Base-by-base conservation (phyloP, 2,888 invertebrate species). In the Notocelia uddmanniana region DNA sequence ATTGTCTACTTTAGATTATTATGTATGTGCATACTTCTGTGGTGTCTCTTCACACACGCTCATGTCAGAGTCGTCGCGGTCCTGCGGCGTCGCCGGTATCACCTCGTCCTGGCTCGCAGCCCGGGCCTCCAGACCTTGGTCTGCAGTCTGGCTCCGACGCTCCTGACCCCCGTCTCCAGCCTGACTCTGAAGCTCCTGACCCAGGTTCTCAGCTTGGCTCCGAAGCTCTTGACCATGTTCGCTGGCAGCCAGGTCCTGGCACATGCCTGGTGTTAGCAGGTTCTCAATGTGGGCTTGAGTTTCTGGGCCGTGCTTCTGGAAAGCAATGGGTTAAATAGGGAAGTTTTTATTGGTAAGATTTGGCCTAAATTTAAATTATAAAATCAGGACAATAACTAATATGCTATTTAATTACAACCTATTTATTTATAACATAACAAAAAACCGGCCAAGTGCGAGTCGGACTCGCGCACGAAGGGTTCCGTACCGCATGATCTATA, bases 21-120 rank as follows among this genome's bases (percentile, higher is more conserved):
- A 31, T 23, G n/a, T 26, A 0, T 21, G 41, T 71, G 83, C 87
- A 75, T 82, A 94, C 94, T 93, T 93, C 79, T 94, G 93, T 70
- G 94, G 94, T 66, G 94, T 94, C 72, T 93, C 94, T 80, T 94
- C 94, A 26, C 93, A 91, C 34, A 93, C 83, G 80, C 90, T 90
- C 74, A 82, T 85, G 75, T 91, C 91, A 50, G 87, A 89, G 75
- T 87, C 90, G 73, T 90, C 88, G 76, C 84, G 79, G 11, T 81
- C 78, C 5, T 80, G 74, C 55, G 86, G 85, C 73, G 89, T 83
- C 60, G 81, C 74, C 0, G 79, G 58, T 21, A 78, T 75, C 26
- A 68, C 69, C 11, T 75, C 69, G 1, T 74, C 34, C 19, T 18
- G 19, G 31, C 57, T 5, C 10, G 15, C n/a, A 11, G 19, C 50